Conservation (phyloP, 2,113 vertebrate genomes). For the Recurvirostra avosetta region DNA sequence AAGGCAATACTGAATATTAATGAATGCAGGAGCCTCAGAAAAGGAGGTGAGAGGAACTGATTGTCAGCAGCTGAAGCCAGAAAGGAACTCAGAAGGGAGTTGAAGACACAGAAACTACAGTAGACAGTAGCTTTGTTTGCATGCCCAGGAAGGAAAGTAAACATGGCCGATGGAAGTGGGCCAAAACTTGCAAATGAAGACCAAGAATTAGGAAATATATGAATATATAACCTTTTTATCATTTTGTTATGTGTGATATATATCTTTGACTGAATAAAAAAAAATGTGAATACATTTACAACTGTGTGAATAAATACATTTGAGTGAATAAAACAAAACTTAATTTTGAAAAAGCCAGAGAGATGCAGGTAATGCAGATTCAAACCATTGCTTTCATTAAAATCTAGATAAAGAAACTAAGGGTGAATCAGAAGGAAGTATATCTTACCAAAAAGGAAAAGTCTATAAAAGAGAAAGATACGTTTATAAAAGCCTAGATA, state of each 20-base stretch:
- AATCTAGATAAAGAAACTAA: not conserved
- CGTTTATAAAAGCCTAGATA: not conserved
- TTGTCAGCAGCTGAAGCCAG: not conserved
- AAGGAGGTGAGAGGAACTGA: not conserved
- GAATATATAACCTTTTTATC: not conserved
- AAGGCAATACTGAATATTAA: slow-evolving; percentile 34
- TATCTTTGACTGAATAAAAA: not conserved
- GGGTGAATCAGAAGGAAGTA: not conserved
- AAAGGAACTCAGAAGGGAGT: not conserved
- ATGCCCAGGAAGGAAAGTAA: not conserved
- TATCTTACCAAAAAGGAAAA: not conserved
- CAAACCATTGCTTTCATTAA: not conserved
- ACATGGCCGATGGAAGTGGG: not conserved
- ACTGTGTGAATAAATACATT: not conserved
- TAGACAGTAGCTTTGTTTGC: not conserved
- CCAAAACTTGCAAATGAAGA: not conserved
- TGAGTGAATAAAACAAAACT: not conserved
- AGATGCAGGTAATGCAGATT: not conserved
- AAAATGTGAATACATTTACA: not conserved
- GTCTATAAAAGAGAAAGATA: not conserved
- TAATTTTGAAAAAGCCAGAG: not conserved
- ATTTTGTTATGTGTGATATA: not conserved
- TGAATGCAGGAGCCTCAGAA: not conserved
- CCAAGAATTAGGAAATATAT: not conserved
- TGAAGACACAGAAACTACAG: not conserved